Conservation (phyloP, 1,140 invertebrate genomes). For the Calephelis nemesis region DNA sequence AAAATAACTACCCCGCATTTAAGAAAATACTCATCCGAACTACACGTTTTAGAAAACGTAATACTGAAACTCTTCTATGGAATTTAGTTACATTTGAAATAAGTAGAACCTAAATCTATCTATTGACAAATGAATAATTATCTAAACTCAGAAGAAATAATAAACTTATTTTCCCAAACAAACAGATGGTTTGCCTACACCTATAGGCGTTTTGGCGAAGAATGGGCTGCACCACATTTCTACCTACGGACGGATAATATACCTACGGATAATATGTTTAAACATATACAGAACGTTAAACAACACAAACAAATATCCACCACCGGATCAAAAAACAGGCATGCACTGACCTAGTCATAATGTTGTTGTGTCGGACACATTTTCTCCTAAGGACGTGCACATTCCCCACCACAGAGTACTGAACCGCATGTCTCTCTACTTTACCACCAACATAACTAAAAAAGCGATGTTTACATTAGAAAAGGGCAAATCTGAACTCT, state of each 20-base stretch:
- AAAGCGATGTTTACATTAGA: slow-evolving; percentile 43
- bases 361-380: slow-evolving; percentile 70
- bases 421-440: slow-evolving; percentile 78
- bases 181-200: background rate
- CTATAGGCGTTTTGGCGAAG: slow-evolving; percentile 12
- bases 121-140: too few species aligned
- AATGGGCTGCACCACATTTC: background rate
- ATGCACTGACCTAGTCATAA: slow-evolving; percentile 70
- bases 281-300: slow-evolving; percentile 4
- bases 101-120: too few species aligned
- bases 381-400: slow-evolving; percentile 60
- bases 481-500: background rate
- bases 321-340: slow-evolving; percentile 28
- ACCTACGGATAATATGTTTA: slow-evolving; percentile 2
- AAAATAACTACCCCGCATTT: too few species aligned
- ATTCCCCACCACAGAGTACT: slow-evolving; percentile 79
- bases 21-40: too few species aligned
- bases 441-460: slow-evolving; percentile 80
- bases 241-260: slow-evolving; percentile 5
- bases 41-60: too few species aligned
- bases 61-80: too few species aligned
- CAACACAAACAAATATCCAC: slow-evolving; percentile 22
- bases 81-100: too few species aligned
- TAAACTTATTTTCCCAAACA: too few species aligned
- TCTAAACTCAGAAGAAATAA: too few species aligned